Percentiles rank a stretch among this genome's conserved stretches.
Conservation (phyloP, 2,797 vertebrate species). For the Falco naumanni region DNA sequence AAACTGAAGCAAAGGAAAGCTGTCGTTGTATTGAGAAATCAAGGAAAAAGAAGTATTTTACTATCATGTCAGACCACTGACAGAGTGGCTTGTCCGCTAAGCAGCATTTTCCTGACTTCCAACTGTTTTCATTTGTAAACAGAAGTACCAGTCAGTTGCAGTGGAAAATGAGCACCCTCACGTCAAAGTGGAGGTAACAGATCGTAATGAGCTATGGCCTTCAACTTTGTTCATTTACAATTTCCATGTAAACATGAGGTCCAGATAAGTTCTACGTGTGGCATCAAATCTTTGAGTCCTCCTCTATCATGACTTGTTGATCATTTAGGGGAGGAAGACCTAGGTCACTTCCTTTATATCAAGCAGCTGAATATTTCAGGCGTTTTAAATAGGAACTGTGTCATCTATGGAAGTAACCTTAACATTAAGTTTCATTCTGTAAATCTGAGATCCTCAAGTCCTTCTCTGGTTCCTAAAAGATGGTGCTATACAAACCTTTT, state of each 20-base stretch:
- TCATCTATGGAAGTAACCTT: background rate
- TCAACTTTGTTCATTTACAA: background rate
- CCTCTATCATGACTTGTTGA: background rate
- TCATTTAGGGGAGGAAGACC: background rate
- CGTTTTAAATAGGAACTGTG: background rate
- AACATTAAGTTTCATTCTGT: background rate
- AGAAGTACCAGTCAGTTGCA: background rate
- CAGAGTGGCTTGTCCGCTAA: background rate
- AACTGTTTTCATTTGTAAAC: constrained; percentile 24
- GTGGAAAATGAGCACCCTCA: background rate
- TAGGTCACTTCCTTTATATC: background rate
- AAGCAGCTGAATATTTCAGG: background rate
- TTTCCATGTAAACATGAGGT: background rate
- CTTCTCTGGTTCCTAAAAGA: background rate
- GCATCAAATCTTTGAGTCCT: background rate
- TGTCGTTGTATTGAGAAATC: background rate
- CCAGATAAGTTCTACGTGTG: background rate
- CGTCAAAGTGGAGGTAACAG: background rate
- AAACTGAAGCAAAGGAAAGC: background rate
- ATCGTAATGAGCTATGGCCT: background rate
- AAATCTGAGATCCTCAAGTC: background rate
- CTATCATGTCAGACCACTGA: background rate
- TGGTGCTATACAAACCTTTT: background rate
- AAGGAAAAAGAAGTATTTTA: background rate
- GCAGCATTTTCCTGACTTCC: background rate